Evolutionary conservation across 2,113 vertebrate species (phyloP).

Genomic region (Ophthalmolycus amberensis): DNA sequence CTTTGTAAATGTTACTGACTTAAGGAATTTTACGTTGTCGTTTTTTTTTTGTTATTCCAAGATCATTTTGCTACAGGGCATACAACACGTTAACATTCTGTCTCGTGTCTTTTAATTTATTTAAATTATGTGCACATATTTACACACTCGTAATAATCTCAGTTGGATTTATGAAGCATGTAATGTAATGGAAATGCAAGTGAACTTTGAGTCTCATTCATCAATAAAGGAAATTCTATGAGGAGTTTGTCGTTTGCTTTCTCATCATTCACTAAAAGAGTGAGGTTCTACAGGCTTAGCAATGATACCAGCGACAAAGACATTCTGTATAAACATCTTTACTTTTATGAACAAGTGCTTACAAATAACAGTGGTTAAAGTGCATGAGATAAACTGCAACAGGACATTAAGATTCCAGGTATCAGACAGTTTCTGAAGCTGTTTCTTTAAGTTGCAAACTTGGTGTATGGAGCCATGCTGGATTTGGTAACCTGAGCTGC

Average conservation of each 20-base stretch:
- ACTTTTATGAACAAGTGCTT: slow-evolving; percentile 64
- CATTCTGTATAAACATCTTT: slow-evolving; percentile 59
- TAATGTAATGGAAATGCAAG: slow-evolving; percentile 84
- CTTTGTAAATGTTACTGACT: slow-evolving; percentile 35
- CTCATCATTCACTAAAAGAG: background rate
- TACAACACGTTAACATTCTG: slow-evolving; percentile 82
- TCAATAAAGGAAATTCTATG: slow-evolving; percentile 80
- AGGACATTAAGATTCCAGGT: slow-evolving; percentile 31
- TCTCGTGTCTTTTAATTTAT: slow-evolving; percentile 88
- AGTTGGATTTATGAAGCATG: slow-evolving; percentile 85
- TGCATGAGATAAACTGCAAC: slow-evolving; percentile 53
- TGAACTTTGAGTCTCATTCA: slow-evolving; percentile 85
- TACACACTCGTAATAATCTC: slow-evolving; percentile 70
- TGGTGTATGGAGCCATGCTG: too few relatives aligned
- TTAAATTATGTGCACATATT: slow-evolving; percentile 90
- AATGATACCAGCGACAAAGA: slow-evolving; percentile 33
- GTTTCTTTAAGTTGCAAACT: slow-evolving; percentile 58
- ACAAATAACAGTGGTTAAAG: slow-evolving; percentile 66
- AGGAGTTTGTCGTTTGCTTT: slow-evolving; percentile 5
- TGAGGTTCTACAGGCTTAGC: background rate
- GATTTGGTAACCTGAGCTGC: too few relatives aligned
- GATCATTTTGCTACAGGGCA: slow-evolving; percentile 78
- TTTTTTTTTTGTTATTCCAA: slow-evolving; percentile 39
- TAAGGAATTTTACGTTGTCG: slow-evolving; percentile 33
- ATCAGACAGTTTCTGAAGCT: slow-evolving; percentile 22